Evolutionary conservation across 1,140 invertebrate genomes (phyloP).

Genomic region (Frieseomelitta varia): DNA sequence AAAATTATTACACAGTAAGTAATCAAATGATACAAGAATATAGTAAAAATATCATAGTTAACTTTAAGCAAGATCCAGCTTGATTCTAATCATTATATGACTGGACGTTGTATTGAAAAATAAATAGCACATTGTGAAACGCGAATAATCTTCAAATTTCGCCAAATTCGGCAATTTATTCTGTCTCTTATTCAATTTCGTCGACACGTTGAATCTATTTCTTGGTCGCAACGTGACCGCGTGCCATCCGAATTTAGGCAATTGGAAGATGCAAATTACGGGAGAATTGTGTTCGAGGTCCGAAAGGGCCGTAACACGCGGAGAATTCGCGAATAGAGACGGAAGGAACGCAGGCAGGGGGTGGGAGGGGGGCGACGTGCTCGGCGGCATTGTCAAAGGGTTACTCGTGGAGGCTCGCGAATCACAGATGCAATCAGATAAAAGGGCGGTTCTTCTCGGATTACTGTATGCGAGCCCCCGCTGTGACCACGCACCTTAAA

Average conservation of each 20-base stretch:
- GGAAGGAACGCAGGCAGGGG: constrained; percentile 43
- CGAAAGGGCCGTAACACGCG: not conserved
- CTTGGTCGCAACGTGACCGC: not conserved
- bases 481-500: constrained; percentile 76
- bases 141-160: not conserved
- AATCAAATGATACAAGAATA: too few relatives aligned
- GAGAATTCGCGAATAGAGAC: constrained; percentile 44
- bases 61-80: too few relatives aligned
- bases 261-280: not conserved
- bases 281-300: not conserved
- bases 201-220: not conserved
- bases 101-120: not conserved
- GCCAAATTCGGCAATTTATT: not conserved
- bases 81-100: too few relatives aligned
- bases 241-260: too few relatives aligned
- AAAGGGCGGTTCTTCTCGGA: constrained; percentile 73
- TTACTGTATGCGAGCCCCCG: constrained; percentile 74
- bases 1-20: too few relatives aligned
- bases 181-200: not conserved
- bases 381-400: constrained; percentile 79
- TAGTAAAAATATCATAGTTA: too few relatives aligned
- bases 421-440: constrained; percentile 79
- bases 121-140: not conserved
- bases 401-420: constrained; percentile 65
- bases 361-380: constrained; percentile 66